Evolutionary conservation across 2,888 invertebrate species (phyloP), one percentile per base, ranked within the genome.

Genomic region (Crepidodera aurea): DNA sequence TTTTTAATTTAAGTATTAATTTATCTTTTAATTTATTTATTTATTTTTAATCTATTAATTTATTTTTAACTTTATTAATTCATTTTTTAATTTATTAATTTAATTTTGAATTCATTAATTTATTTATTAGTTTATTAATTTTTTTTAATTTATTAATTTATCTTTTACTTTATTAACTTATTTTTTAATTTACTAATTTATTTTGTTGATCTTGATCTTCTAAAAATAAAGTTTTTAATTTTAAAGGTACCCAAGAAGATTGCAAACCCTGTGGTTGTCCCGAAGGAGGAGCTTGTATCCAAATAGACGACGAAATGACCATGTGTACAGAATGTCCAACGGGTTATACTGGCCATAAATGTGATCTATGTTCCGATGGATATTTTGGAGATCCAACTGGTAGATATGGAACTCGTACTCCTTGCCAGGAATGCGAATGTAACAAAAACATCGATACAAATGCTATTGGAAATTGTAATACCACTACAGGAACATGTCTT

Each of bases 221-320:
- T n/a, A n/a, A n/a, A n/a, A n/a, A n/a, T n/a, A n/a, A n/a, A n/a
- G n/a, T n/a, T n/a, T n/a, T n/a, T n/a, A n/a, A n/a, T 57, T 1
- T 25, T 25, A 42, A 51, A 69, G 96, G 96, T 15, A 94, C 94
- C 0, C 82, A 88, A 0, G 84, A 90, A 27, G 98, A 97, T 81
- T 98, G 98, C 79, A 87, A 90, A 75, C 87, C 91, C 0, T 99
- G 99, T 75, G 96, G 96, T 0, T 99, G 99, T 77, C 98, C 98
- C 0, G 90, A 93, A 70, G 90, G 92, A 71, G 94, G 98, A 3
- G 92, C 96, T 10, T 99, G 99, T 74, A 90, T 95, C 64, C 92
- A 96, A 79, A 85, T 95, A 40, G 90, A 90, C 72, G 94, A 94
- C 73, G 91, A 92, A 34, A 89, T 87, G 39, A 91, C 95, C 6